Conservation (phyloP, 2,888 invertebrate genomes). For the Drosophila fungiperda region DNA sequence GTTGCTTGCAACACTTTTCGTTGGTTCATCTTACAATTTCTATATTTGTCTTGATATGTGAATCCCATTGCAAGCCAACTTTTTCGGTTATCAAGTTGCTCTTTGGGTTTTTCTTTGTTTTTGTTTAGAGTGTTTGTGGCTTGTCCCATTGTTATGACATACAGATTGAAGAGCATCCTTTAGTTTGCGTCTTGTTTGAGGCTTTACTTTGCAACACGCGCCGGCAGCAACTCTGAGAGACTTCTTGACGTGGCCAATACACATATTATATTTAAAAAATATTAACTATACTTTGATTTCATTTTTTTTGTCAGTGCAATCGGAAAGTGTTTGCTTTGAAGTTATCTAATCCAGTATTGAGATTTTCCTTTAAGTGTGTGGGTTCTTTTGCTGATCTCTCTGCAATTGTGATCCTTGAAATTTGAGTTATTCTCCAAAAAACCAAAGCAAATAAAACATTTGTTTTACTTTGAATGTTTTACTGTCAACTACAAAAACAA, state of each 20-base stretch:
- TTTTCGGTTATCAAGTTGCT: constrained; percentile 18
- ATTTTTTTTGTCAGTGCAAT: not conserved
- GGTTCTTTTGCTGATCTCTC: not conserved
- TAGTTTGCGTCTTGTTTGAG: not conserved
- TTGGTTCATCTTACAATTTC: not conserved
- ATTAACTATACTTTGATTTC: not conserved
- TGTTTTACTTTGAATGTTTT: not conserved
- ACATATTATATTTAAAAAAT: not conserved
- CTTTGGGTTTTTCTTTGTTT: not conserved
- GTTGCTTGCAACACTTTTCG: not conserved
- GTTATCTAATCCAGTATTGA: not conserved
- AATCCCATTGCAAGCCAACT: constrained; percentile 9
- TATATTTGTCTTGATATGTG: too few relatives aligned
- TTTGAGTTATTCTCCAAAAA: not conserved
- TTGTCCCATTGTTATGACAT: not conserved
- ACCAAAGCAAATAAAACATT: not conserved
- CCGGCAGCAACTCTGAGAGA: constrained; percentile 4
- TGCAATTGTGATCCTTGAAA: not conserved
- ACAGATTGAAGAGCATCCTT: not conserved
- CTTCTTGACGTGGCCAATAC: not conserved
- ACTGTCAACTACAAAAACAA: not conserved
- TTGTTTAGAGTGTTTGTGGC: not conserved
- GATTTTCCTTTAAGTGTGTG: not conserved
- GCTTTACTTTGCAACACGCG: constrained; percentile 5
- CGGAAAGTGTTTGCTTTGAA: constrained; percentile 2